Evolutionary conservation across 2,113 vertebrate genomes (phyloP).

Genomic region (Antechinus stuartii): DNA sequence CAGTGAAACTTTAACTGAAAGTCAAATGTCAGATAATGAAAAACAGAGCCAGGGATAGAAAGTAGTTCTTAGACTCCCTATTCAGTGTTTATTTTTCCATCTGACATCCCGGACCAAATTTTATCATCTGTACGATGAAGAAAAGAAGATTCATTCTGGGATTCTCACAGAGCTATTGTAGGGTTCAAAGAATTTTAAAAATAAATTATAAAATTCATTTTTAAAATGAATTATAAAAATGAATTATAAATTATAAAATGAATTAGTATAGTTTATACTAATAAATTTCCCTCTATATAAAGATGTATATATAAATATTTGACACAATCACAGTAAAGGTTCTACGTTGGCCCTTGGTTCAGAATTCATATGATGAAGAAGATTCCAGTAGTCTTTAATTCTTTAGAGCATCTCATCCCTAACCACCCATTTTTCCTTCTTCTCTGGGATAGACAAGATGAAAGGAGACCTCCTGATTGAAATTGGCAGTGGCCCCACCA

Average conservation of each 20-base stretch:
- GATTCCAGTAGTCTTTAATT: background rate
- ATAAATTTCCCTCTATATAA: background rate
- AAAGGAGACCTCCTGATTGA: conserved; percentile 69
- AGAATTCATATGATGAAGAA: background rate
- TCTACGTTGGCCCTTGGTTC: background rate
- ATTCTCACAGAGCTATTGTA: background rate
- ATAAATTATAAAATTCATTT: background rate
- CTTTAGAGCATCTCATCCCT: background rate
- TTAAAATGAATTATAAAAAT: background rate
- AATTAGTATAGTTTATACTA: background rate
- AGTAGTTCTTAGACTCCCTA: background rate
- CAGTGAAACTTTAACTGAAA: background rate
- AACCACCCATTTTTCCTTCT: background rate
- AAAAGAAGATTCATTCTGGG: background rate
- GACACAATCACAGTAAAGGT: background rate
- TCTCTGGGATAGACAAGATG: conserved; percentile 50
- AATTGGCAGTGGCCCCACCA: conserved; percentile 71
- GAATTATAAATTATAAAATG: background rate
- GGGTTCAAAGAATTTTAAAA: background rate
- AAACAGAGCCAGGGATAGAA: background rate
- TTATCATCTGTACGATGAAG: background rate
- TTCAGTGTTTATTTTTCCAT: background rate
- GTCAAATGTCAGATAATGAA: background rate
- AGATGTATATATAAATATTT: background rate
- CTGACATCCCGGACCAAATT: background rate